A percentile compares a stretch with the other conserved stretches of the same genome.
phyloP scores from a whole-genome alignment of 2,797 vertebrate genomes.

The Syngnathus acus region DNA sequence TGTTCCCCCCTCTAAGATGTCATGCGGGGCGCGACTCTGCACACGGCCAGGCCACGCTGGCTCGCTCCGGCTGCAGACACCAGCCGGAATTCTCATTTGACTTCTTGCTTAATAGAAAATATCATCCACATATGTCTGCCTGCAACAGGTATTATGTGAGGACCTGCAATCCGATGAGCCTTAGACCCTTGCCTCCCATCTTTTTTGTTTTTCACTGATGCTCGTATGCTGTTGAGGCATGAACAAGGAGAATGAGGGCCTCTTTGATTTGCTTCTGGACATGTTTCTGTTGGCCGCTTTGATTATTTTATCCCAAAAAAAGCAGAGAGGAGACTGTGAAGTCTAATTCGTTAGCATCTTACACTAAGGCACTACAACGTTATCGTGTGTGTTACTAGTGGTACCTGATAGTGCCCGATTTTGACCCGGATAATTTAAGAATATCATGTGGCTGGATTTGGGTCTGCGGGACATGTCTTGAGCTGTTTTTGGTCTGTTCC shows the following conservation, averaged over 20 bases:
- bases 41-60: conserved; percentile 50
- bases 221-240: background rate
- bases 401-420: background rate
- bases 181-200: background rate
- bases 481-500: conserved; percentile 59
- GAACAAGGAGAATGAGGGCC: background rate
- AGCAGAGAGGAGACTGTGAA: background rate
- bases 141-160: conserved; percentile 27
- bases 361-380: background rate
- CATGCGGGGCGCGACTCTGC: conserved; percentile 61
- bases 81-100: conserved; percentile 60
- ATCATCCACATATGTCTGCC: conserved; percentile 15
- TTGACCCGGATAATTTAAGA: background rate
- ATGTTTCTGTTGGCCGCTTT: background rate
- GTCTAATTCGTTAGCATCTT: background rate
- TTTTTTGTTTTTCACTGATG: conserved; percentile 7
- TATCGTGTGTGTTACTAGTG: background rate
- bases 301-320: no score
- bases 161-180: conserved; percentile 22
- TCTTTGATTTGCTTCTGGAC: background rate
- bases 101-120: conserved; percentile 46
- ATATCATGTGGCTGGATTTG: conserved; percentile 36
- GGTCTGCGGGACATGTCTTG: conserved; percentile 26
- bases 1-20: conserved; percentile 63
- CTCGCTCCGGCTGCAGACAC: conserved; percentile 42